Conservation (phyloP, 1,140 invertebrate species). For the Argopecten irradians region DNA sequence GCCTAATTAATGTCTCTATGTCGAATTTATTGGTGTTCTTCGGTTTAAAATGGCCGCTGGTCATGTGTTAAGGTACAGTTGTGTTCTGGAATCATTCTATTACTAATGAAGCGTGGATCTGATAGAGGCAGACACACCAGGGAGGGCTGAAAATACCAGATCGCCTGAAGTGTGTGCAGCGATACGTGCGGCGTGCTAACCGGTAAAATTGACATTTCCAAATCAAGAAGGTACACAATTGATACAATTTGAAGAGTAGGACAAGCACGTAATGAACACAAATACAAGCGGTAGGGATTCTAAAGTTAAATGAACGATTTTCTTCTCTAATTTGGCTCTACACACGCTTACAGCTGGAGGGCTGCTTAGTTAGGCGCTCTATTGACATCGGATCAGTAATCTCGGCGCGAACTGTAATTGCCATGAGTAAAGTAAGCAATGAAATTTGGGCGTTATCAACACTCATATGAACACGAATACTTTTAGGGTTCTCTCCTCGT, state of each 20-base stretch:
- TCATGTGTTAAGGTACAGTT: neutral
- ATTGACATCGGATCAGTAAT: neutral
- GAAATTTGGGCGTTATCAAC: neutral
- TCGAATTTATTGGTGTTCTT: neutral
- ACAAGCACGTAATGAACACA: neutral
- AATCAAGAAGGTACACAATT: neutral
- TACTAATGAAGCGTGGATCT: neutral
- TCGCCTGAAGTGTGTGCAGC: neutral
- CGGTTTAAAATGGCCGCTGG: constrained; percentile 5
- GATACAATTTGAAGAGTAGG: neutral
- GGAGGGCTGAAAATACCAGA: neutral
- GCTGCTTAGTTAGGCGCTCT: neutral
- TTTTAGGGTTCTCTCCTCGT: neutral
- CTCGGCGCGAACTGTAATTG: neutral
- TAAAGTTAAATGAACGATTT: neutral
- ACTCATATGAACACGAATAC: neutral
- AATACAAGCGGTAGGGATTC: neutral
- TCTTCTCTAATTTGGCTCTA: neutral
- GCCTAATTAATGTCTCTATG: neutral
- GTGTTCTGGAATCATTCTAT: neutral
- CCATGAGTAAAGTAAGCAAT: neutral
- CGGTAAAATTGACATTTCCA: neutral
- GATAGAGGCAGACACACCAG: neutral
- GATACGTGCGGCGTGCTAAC: neutral
- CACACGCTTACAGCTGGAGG: neutral